These are phyloP conservation scores for Carduelis carduelis DNA, from an alignment of 2,797 vertebrate genomes.

Conservation along the genomic window DNA sequence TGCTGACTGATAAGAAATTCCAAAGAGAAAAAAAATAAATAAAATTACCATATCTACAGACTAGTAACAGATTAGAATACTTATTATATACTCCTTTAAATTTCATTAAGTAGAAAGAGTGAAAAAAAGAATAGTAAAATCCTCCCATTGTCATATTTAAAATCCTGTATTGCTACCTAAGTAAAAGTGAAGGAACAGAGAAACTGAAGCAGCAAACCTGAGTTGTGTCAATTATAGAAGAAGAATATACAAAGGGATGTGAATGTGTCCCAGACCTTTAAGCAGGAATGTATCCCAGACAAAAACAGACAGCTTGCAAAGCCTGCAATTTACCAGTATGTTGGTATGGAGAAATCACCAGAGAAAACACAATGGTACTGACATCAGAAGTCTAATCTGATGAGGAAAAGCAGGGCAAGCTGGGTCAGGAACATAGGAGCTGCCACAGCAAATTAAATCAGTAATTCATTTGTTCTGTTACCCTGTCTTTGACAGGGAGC, in stretches of 20 bases:
- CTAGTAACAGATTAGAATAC: not conserved
- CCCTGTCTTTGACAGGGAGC: not conserved
- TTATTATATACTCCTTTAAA: not conserved
- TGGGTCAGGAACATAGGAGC: not conserved
- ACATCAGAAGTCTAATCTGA: not conserved
- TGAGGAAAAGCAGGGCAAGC: not conserved
- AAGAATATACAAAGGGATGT: not conserved
- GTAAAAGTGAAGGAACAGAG: not conserved
- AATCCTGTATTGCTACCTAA: not conserved
- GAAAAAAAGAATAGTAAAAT: not conserved
- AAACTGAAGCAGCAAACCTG: not conserved
- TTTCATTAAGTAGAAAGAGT: not conserved
- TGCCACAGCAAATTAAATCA: constrained; percentile 2
- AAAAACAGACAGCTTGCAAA: not conserved
- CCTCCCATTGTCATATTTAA: not conserved
- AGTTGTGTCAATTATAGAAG: not conserved
- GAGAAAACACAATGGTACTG: not conserved
- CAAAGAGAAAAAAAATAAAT: not conserved
- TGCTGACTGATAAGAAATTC: not conserved
- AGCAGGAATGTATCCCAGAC: not conserved
- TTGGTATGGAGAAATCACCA: not conserved
- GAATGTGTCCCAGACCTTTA: not conserved
- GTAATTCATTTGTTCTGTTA: not conserved
- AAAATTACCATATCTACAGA: not conserved
- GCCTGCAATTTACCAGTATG: not conserved